Percentiles rank a stretch among this genome's conserved stretches.
Evolutionary conservation across 1,140 invertebrate species (phyloP).

Genomic region (Goniozus legneri): DNA sequence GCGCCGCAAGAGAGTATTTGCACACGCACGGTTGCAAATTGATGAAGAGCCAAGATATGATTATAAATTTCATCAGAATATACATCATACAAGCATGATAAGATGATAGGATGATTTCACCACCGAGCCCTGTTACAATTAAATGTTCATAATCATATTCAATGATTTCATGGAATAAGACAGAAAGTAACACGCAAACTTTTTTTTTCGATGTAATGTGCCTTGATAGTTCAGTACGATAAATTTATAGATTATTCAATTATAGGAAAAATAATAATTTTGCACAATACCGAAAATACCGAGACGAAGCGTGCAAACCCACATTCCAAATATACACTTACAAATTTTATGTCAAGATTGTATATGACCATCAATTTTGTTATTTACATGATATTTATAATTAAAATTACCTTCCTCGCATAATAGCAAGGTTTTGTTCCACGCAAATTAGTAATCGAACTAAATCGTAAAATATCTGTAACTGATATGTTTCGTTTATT

Average conservation of each 20-base stretch:
- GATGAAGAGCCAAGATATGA: not conserved
- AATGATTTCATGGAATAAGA: not conserved
- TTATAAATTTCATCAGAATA: not conserved
- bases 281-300: too few species aligned
- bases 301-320: not conserved
- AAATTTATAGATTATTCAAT: not conserved
- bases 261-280: not conserved
- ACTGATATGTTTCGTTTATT: not conserved
- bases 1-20: conserved; percentile 19
- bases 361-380: conserved; percentile 10
- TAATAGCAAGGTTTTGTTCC: not conserved
- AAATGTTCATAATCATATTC: conserved; percentile 1
- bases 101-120: too few species aligned
- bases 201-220: not conserved
- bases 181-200: not conserved
- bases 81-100: conserved; percentile 14
- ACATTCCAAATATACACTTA: not conserved
- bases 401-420: not conserved
- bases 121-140: too few species aligned
- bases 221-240: not conserved
- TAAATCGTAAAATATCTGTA: not conserved
- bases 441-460: not conserved
- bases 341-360: conserved; percentile 2
- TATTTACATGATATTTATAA: conserved; percentile 26
- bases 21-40: conserved; percentile 6